Base-by-base conservation (phyloP, 2,113 vertebrate species). In the Amphiprion percula region DNA sequence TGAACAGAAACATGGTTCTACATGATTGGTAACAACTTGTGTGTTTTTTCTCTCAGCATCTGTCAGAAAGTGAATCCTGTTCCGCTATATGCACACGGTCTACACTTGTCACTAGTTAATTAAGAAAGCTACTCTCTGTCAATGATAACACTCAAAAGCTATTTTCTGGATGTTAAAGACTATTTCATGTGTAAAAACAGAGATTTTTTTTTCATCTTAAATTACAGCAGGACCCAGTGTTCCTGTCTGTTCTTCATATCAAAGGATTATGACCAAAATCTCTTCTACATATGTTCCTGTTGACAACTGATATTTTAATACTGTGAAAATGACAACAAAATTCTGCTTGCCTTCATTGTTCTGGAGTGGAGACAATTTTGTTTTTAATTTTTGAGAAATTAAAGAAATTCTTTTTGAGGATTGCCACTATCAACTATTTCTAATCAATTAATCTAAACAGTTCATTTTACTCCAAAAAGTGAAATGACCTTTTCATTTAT, bases 11-110 rank as follows among this genome's bases (percentile, higher is more conserved):
- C 50, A 28, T 33, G 37, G 9, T 80, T 87, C 84, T 84, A 92
- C 82, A 79, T 83, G 85, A 88, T 56, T 85, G 77, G 41, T 28
- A 1, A 50, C 50, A 68, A 28, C 59, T 69, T 87, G 69, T 86
- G 60, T 83, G 33, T 52, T 5, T 41, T 69, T 67, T 80, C 78
- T 78, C 83, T 68, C 50, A 76, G 76, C 89, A 79, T 90, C 87
- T 83, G 83, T 89, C 82, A 66, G 55, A 79, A 79, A 77, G 49
- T 16, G 5, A 74, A 75, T 21, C 4, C 24, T 37, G 77, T 88
- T 88, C 83, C 62, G 58, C 83, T 60, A 23, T 5, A 0, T 79
- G 75, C 72, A 37, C 78, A 78, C 63, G 41, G 46, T 77, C 68
- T 69, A 16, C 49, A 77, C 28, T 61, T 11, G 70, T n/a, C 62